A percentile compares a stretch with the other conserved stretches of the same genome.
Evolutionary conservation across 2,797 vertebrate genomes (phyloP).

Genomic region (Microcaecilia unicolor): DNA sequence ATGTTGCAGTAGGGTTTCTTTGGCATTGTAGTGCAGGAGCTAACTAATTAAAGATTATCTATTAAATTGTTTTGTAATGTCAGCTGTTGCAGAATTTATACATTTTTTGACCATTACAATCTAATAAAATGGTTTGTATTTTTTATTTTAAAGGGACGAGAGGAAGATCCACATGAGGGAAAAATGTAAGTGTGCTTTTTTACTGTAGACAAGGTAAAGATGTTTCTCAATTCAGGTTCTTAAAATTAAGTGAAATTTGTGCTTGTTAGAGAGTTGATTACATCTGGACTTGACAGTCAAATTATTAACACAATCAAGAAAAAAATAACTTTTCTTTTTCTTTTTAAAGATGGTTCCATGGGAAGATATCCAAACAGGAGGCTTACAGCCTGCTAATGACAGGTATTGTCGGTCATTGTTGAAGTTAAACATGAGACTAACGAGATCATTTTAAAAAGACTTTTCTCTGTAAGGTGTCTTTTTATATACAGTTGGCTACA

Average conservation of each 20-base stretch:
- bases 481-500: too few species aligned
- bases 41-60: too few species aligned
- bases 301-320: too few species aligned
- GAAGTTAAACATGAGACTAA: too few species aligned
- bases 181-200: conserved; percentile 80
- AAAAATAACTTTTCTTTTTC: conserved; percentile 2
- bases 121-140: not conserved
- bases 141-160: conserved; percentile 71
- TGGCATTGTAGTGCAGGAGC: too few species aligned
- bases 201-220: too few species aligned
- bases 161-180: conserved; percentile 98
- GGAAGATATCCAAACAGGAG: conserved; percentile 97
- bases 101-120: not conserved
- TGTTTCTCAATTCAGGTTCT: conserved; percentile 4
- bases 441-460: too few species aligned
- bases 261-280: too few species aligned
- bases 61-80: not conserved
- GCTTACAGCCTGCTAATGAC: conserved; percentile 97
- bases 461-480: too few species aligned
- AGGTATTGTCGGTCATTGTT: too few species aligned
- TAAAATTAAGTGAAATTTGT: not conserved
- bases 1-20: too few species aligned
- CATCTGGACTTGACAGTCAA: too few species aligned
- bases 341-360: conserved; percentile 89
- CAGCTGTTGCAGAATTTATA: not conserved